Percentiles rank a stretch among this genome's conserved stretches.
Conservation (phyloP, 2,888 invertebrate species). For the Apotomis capreana region DNA sequence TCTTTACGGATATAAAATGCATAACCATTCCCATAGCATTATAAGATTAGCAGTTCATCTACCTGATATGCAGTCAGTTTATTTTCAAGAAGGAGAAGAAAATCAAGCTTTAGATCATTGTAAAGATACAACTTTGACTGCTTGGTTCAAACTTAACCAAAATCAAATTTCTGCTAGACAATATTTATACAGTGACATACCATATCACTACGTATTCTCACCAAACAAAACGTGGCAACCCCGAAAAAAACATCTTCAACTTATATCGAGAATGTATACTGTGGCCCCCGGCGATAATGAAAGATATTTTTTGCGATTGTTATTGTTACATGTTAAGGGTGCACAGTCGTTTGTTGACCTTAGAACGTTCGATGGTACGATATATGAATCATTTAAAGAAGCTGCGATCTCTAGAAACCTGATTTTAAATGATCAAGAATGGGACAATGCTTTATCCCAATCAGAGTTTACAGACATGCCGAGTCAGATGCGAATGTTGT, state of each 20-base stretch:
- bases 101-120: neutral
- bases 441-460: constrained; percentile 7
- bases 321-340: no score
- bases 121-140: constrained; percentile 6
- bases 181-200: constrained; percentile 5
- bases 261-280: constrained; percentile 5
- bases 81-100: constrained; percentile 1
- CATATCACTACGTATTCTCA: constrained; percentile 1
- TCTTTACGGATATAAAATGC: neutral
- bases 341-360: no score
- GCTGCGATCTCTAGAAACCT: neutral
- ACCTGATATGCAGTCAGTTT: constrained; percentile 1
- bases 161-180: constrained; percentile 1
- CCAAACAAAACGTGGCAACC: constrained; percentile 5
- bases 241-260: neutral
- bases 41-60: constrained; percentile 2
- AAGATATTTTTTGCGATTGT: neutral
- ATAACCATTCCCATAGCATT: neutral
- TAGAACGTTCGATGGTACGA: no score
- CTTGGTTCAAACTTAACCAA: constrained; percentile 9
- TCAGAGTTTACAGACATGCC: constrained; percentile 4
- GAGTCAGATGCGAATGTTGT: neutral
- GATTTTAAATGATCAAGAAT: constrained; percentile 9
- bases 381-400: no score
- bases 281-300: neutral